Percentiles rank a stretch among this genome's conserved stretches.
Evolutionary conservation across 2,113 vertebrate genomes (phyloP).

Genomic region (Antechinus stuartii): DNA sequence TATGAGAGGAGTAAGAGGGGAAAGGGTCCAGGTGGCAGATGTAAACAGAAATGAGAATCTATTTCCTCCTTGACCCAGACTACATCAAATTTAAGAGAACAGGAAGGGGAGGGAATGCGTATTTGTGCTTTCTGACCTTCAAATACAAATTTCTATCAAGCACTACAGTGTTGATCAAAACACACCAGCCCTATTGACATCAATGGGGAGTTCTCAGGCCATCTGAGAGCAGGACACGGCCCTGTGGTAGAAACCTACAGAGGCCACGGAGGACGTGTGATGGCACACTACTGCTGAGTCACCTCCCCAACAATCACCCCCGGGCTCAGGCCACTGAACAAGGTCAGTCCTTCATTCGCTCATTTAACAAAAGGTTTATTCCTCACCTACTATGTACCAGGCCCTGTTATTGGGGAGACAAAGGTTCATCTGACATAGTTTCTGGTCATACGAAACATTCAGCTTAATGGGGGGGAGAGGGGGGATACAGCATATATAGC

Average conservation of each 20-base stretch:
- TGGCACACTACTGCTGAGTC: slow-evolving; percentile 3
- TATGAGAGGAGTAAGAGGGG: neutral
- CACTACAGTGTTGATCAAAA: slow-evolving; percentile 68
- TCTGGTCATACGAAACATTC: neutral
- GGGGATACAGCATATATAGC: neutral
- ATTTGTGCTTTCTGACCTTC: slow-evolving; percentile 34
- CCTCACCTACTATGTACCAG: rapidly evolving
- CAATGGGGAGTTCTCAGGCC: slow-evolving; percentile 70
- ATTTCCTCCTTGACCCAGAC: neutral
- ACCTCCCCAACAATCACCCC: neutral
- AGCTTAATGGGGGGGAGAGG: neutral
- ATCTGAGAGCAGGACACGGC: slow-evolving; percentile 28
- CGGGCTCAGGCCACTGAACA: neutral
- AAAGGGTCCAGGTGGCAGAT: neutral
- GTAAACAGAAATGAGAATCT: neutral
- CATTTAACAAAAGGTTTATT: neutral
- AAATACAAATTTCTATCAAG: neutral
- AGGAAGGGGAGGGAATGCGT: slow-evolving; percentile 38
- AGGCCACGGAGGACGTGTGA: slow-evolving; percentile 30
- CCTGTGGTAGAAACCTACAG: slow-evolving; percentile 56
- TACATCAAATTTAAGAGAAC: neutral
- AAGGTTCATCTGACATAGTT: neutral
- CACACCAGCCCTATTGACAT: slow-evolving; percentile 61
- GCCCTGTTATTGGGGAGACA: neutral
- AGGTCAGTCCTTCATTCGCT: neutral